A percentile compares a stretch with the other conserved stretches of the same genome.
These are phyloP conservation scores for Octomys mimax DNA, from an alignment of 2,797 vertebrate species.

Conservation along the genomic window DNA sequence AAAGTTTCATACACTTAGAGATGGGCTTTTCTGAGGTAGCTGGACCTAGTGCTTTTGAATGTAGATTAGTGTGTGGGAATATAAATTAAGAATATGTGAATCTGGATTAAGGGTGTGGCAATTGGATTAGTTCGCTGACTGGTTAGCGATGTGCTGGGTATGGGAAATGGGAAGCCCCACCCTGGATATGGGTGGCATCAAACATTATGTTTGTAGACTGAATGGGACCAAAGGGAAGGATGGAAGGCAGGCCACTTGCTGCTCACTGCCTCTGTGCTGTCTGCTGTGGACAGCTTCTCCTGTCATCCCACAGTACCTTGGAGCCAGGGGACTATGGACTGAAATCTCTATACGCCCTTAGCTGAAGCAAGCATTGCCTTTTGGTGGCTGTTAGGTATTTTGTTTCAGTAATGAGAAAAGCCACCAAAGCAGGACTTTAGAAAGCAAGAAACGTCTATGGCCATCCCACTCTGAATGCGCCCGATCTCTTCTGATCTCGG, in stretches of 20 bases:
- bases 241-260: background rate
- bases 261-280: background rate
- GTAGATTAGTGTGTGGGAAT: background rate
- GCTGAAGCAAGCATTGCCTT: background rate
- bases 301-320: background rate
- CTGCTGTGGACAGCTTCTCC: background rate
- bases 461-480: no score
- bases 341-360: background rate
- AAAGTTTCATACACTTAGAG: background rate
- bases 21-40: background rate
- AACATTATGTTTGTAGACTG: background rate
- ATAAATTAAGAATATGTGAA: background rate
- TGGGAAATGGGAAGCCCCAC: background rate
- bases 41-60: background rate
- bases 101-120: background rate
- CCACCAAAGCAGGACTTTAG: background rate
- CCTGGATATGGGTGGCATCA: background rate
- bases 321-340: background rate
- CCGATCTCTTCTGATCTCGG: no score
- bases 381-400: background rate
- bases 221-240: background rate
- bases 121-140: background rate
- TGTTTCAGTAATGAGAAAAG: background rate
- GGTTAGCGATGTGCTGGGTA: background rate
- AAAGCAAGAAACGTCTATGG: background rate